Conservation (phyloP, 2,113 vertebrate genomes). For the Rhabdornis inornatus region DNA sequence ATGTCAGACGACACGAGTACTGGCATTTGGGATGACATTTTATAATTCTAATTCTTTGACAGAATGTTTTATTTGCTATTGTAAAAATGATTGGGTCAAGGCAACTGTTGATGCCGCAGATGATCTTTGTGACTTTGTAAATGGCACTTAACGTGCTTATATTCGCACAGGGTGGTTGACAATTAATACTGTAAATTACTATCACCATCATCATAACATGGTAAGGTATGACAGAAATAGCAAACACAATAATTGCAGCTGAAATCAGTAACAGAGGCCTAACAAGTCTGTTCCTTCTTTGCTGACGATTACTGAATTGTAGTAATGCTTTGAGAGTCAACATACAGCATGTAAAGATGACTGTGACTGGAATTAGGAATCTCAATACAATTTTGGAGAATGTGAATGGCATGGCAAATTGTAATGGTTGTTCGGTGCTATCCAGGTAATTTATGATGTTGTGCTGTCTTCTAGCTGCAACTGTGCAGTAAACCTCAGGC, state of each 20-base stretch:
- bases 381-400: conserved; percentile 66
- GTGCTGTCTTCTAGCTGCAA: not conserved
- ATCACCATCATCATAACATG: conserved; percentile 73
- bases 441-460: conserved; percentile 28
- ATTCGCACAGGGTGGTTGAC: conserved; percentile 48
- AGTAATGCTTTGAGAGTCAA: conserved; percentile 67
- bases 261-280: conserved; percentile 75
- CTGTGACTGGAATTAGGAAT: conserved; percentile 70
- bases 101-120: conserved; percentile 77
- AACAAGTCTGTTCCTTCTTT: conserved; percentile 13
- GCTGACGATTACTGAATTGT: conserved; percentile 33
- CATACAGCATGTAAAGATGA: conserved; percentile 71
- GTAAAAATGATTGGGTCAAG: conserved; percentile 81
- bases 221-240: conserved; percentile 76
- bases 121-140: conserved; percentile 74
- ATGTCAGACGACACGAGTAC: not conserved
- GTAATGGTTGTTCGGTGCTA: conserved; percentile 43
- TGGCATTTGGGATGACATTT: conserved; percentile 7
- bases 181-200: conserved; percentile 63
- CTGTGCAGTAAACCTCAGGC: conserved; percentile 69
- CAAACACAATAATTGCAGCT: conserved; percentile 72
- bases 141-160: conserved; percentile 36
- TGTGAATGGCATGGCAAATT: conserved; percentile 42
- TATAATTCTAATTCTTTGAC: conserved; percentile 29
- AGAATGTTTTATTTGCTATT: conserved; percentile 73